Evolutionary conservation across 2,888 invertebrate species (phyloP).

Genomic region (Ditylenchus weischeri): DNA sequence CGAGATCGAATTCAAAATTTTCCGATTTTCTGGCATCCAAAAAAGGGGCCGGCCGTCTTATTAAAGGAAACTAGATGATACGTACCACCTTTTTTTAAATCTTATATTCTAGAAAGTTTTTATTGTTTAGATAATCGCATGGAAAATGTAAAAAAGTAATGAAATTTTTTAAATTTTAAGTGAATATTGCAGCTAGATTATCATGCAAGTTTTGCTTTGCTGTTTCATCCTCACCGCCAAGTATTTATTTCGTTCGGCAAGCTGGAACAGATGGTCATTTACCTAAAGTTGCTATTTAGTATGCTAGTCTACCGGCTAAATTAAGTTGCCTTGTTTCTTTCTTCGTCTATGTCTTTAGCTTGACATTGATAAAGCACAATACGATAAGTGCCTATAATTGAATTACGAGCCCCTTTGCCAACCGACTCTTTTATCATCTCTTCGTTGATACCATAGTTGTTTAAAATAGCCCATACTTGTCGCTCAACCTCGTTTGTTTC

Average conservation of each 20-base stretch:
- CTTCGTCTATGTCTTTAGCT: conserved; percentile 42
- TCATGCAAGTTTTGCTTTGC: conserved; percentile 46
- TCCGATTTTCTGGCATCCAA: no score
- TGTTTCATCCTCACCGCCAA: conserved; percentile 35
- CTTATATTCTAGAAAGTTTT: no score
- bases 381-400: conserved; percentile 72
- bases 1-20: no score
- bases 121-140: no score
- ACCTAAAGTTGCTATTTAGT: conserved; percentile 26
- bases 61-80: no score
- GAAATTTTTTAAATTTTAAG: conserved; percentile 17
- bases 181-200: conserved; percentile 30
- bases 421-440: conserved; percentile 66
- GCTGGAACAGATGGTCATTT: conserved; percentile 31
- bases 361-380: conserved; percentile 65
- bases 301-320: no score
- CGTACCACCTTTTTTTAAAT: no score
- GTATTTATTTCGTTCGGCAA: conserved; percentile 31
- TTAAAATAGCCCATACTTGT: conserved; percentile 36
- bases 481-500: conserved; percentile 41
- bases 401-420: conserved; percentile 67
- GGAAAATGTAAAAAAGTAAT: background rate
- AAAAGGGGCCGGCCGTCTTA: no score
- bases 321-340: conserved; percentile 33
- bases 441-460: conserved; percentile 65